Percentiles rank a stretch among this genome's conserved stretches.
phyloP scores from a whole-genome alignment of 2,888 invertebrate genomes.

The Rhabditoides inermis region DNA sequence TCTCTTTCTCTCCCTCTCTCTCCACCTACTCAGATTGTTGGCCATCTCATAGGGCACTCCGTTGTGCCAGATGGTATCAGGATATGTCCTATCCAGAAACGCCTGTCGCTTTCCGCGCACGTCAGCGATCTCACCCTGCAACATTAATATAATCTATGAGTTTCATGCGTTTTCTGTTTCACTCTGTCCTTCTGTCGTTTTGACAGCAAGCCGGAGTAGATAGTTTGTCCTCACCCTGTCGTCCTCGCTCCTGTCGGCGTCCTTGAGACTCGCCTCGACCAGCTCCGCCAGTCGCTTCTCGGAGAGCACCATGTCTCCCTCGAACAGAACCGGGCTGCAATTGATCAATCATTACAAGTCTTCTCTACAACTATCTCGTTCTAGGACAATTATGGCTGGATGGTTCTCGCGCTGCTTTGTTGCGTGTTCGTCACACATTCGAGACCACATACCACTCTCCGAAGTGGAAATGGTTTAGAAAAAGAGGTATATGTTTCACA shows the following conservation, averaged over 20 bases:
- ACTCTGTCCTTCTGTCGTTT: not conserved
- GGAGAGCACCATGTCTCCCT: constrained; percentile 27
- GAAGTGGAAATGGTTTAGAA: too few relatives aligned
- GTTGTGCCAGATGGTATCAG: not conserved
- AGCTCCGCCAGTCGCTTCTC: constrained; percentile 15
- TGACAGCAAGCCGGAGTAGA: not conserved
- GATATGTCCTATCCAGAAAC: constrained; percentile 19
- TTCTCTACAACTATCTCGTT: not conserved
- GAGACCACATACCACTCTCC: too few relatives aligned
- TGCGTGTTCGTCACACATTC: too few relatives aligned
- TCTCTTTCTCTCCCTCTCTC: constrained; percentile 3
- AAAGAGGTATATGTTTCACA: too few relatives aligned
- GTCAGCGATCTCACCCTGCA: too few relatives aligned
- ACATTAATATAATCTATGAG: too few relatives aligned
- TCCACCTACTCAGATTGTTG: constrained; percentile 2
- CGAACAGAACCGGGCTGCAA: constrained; percentile 20
- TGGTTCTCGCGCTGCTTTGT: too few relatives aligned
- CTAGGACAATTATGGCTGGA: not conserved
- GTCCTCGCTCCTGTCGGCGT: constrained; percentile 8
- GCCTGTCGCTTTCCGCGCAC: constrained; percentile 9
- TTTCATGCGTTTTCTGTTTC: not conserved
- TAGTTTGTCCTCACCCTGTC: not conserved
- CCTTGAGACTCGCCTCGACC: constrained; percentile 13
- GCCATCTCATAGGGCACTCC: not conserved
- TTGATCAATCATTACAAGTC: too few relatives aligned